Conservation (phyloP, 2,888 invertebrate genomes). For the Bombyx huttoni region DNA sequence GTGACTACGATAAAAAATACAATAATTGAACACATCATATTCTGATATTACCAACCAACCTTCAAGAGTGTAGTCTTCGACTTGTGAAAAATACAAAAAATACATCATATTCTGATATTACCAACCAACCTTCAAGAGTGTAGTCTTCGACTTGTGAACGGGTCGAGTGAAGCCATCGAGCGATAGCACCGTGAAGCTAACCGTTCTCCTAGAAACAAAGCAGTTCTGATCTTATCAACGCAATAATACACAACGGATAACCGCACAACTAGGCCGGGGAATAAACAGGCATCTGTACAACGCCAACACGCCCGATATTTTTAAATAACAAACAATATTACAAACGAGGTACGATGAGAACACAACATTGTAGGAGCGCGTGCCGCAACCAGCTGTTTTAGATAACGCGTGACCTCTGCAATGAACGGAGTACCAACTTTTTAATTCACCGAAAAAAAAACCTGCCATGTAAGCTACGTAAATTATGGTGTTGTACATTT, state of each 20-base stretch:
- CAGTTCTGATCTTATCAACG: conserved; percentile 64
- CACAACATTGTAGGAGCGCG: conserved; percentile 54
- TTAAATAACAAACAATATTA: conserved; percentile 68
- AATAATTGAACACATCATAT: too few species aligned
- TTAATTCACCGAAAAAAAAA: not conserved
- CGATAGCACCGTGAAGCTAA: conserved; percentile 37
- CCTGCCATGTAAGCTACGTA: too few species aligned
- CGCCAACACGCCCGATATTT: conserved; percentile 51
- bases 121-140: too few species aligned
- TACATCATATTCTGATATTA: too few species aligned
- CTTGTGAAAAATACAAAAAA: too few species aligned
- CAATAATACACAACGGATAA: conserved; percentile 62
- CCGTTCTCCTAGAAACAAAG: conserved; percentile 57
- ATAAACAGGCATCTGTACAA: conserved; percentile 35
- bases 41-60: too few species aligned
- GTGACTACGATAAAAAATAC: too few species aligned
- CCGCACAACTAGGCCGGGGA: conserved; percentile 50
- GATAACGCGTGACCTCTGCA: conserved; percentile 62
- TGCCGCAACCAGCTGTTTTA: conserved; percentile 63
- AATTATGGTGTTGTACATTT: too few species aligned
- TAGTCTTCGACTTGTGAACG: conserved; percentile 1
- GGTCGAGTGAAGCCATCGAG: conserved; percentile 43
- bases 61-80: too few species aligned
- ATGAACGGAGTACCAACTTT: conserved; percentile 34
- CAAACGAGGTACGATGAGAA: conserved; percentile 50